phyloP scores from a whole-genome alignment of 1,140 invertebrate genomes.

The Saxidomus purpurata region DNA sequence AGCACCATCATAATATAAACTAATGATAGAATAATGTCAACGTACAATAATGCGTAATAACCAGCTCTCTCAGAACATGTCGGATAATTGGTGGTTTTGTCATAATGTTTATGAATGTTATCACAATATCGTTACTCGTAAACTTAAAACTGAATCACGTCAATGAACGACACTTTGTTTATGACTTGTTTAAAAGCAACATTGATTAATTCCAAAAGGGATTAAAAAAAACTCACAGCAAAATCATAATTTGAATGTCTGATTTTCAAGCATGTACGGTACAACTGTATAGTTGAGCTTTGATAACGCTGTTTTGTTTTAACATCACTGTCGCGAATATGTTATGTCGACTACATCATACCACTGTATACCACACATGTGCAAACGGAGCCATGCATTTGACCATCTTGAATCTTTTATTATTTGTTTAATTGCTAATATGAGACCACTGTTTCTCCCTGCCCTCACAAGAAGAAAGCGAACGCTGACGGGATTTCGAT shows the following conservation, averaged over 20 bases:
- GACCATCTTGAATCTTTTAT: neutral
- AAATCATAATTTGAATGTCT: neutral
- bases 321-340: neutral
- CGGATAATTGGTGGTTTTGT: too few species aligned
- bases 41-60: too few species aligned
- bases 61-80: too few species aligned
- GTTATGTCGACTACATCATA: neutral
- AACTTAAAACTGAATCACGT: neutral
- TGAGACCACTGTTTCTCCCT: constrained; percentile 24
- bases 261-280: neutral
- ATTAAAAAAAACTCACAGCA: neutral
- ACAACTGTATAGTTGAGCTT: neutral
- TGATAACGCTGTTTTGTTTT: neutral
- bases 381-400: neutral
- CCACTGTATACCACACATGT: neutral
- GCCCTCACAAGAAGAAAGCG: neutral
- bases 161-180: neutral
- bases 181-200: neutral
- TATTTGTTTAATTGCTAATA: constrained; percentile 16
- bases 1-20: too few species aligned
- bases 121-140: too few species aligned
- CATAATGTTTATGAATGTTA: too few species aligned
- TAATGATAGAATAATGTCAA: too few species aligned
- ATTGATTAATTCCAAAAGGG: neutral
- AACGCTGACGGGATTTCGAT: constrained; percentile 12